Base-by-base conservation (phyloP, 2,113 vertebrate species). In the Ovibos moschatus region DNA sequence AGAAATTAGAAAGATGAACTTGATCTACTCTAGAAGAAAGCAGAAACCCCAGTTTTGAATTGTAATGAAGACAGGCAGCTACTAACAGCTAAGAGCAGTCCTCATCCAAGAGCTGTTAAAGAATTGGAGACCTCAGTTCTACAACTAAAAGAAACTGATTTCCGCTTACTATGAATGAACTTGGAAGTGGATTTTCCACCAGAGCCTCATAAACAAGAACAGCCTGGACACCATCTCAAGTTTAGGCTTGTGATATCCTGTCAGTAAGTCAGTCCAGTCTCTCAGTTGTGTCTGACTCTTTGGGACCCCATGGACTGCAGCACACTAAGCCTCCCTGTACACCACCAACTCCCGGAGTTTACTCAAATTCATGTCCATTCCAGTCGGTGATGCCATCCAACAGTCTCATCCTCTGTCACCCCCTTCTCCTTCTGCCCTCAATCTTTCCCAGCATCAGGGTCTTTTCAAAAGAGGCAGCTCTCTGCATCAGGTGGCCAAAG, bases 361-460 rank as follows among this genome's bases (percentile, higher is more conserved):
- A 23, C n/a, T 71, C 64, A 71, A 12, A 71, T 23, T 36, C n/a
- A 36, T 6, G 19, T 71, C 64, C 64, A 36, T 23, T 6, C 4
- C 4, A 71, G 19, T 40, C 0, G 0, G n/a, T 71, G 67, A 71
- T 40, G n/a, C 67, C 64, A 71, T 71, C 8, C 17, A 71, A 36
- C 10, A 6, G 36, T 23, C n/a, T 71, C n/a, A 71, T 40, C n/a
- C 10, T 71, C 17, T 23, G n/a, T 23, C n/a, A 40, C 1, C 19
- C 9, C 2, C n/a, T 71, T 71, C n/a, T 36, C n/a, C 64, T 21
- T n/a, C 64, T 5, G 0, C 17, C 64, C 64, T 36, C 64, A 71
- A 36, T 21, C 64, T 36, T 36, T 71, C 64, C n/a, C n/a, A 71
- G 64, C 64, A 71, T 21, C n/a, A 71, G n/a, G n/a, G 64, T 71